Evolutionary conservation across 2,113 vertebrate species (phyloP), one percentile per base, ranked within the genome.

Genomic region (Semicossyphus pulcher): DNA sequence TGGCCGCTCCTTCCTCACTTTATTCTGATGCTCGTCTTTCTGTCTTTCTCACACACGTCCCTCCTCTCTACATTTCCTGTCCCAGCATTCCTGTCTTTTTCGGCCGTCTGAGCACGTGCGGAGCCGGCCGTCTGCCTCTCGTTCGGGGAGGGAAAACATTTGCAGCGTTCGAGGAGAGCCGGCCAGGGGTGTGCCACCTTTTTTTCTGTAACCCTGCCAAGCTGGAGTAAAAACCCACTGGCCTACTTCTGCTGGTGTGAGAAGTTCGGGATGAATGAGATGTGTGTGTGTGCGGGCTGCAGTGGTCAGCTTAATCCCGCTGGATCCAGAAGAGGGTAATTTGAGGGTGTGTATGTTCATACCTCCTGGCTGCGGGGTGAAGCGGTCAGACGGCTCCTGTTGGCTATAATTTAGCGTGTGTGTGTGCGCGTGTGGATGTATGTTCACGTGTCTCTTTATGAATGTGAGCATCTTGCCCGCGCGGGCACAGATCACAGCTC

Each of bases 341-440:
- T 91, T 90, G 86, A 91, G 90, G 89, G 89, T 86, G 85, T 89
- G 85, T 86, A 79, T 89, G 79, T 89, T 83, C 86, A 82, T 88
- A 89, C 85, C 90, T 90, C 87, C 72, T 77, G 69, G 76, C 74
- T 86, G 80, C 74, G 61, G 88, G 59, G 78, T 87, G 88, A 90
- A 78, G 85, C 11, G 82, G 87, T 91, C 85, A 88, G 87, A 81
- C 84, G 34, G 78, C 84, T 86, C 81, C 82, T 69, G 84, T 83
- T 88, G 78, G 86, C 72, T 91, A 78, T 89, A 86, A 91, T 92
- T 89, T 86, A 77, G 76, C 71, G 63, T 76, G 80, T 70, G 32
- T 57, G 61, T 75, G 52, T 58, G 42, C 23, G 20, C 47, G 25
- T 61, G 51, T 62, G 21, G 54, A 45, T 71, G 8, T 65, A 16